Evolutionary conservation across 2,113 vertebrate genomes (phyloP), one percentile per base, ranked within the genome.

Genomic region (Leucoraja erinaceus): DNA sequence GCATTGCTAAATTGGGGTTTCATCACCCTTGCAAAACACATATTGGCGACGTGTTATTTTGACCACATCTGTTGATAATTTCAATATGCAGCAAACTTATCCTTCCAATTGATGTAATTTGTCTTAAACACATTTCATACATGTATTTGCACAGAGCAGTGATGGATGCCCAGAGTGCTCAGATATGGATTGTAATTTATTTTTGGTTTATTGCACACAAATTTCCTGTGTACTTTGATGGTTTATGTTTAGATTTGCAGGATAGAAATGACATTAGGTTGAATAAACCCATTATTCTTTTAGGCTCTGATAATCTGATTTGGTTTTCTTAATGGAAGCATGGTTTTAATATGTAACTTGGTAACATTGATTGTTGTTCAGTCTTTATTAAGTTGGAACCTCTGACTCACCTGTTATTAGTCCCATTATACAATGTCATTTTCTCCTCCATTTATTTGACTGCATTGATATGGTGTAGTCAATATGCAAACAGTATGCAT

Each of bases 361-460:
- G 95, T 95, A 95, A 96, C 95, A 96, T 94, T 96, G 95, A 96
- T 96, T 96, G 95, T 94, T 96, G 95, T 96, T 96, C 96, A 96
- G 96, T 96, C 95, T 95, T 96, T 95, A 95, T 95, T 33, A 72
- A 91, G 28, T 28, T 91, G 22, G 38, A 91, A 96, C 94, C 96
- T 95, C 94, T 96, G 96, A 96, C 95, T 96, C 95, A 95, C 33
- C 10, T 33, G 25, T 68, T 20, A 90, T 70, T 90, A 90, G 88
- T 66, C 38, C 66, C 11, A 74, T 91, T 91, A 72, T 91, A 10
- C 38, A 72, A 91, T 91, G 90, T 38, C 90, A 74, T 14, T 59
- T 25, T 91, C 22, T 91, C 25, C 16, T 20, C 94, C 95, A 95
- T 97, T 96, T 96, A 94, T 94, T 96, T 95, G 95, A 94, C 94